A percentile compares a stretch with the other conserved stretches of the same genome.
These are phyloP conservation scores for Danio albolineatus DNA, from an alignment of 2,797 vertebrate genomes.

Conservation along the genomic window DNA sequence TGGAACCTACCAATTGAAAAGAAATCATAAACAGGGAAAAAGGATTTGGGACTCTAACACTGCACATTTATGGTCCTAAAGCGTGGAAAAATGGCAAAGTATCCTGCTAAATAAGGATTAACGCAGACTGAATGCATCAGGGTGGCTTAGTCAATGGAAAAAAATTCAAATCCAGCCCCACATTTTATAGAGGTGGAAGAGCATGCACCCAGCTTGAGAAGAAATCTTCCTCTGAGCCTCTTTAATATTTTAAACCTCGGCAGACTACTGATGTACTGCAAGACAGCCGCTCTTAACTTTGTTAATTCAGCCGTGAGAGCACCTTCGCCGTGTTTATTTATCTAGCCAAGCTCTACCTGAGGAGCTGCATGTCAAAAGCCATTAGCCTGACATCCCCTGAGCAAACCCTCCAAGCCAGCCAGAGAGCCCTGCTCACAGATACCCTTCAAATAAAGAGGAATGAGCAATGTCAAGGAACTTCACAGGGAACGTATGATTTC, in stretches of 20 bases:
- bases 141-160: constrained; percentile 41
- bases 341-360: constrained; percentile 70
- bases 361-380: constrained; percentile 78
- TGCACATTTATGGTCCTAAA: background rate
- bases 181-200: constrained; percentile 50
- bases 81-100: background rate
- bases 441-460: constrained; percentile 45
- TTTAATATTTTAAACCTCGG: constrained; percentile 63
- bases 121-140: constrained; percentile 31
- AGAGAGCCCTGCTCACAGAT: constrained; percentile 51
- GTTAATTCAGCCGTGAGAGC: constrained; percentile 76
- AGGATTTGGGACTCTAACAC: constrained; percentile 1
- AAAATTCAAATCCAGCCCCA: constrained; percentile 24
- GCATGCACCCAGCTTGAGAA: constrained; percentile 38
- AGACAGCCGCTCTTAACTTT: constrained; percentile 68
- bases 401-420: constrained; percentile 74
- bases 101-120: constrained; percentile 33
- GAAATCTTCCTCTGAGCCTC: constrained; percentile 55
- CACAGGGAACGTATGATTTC: constrained; percentile 20
- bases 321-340: constrained; percentile 76
- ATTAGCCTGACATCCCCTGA: constrained; percentile 74
- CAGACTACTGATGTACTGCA: constrained; percentile 62
- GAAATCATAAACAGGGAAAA: constrained; percentile 4
- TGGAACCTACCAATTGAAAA: background rate
- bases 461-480: constrained; percentile 45